These are phyloP conservation scores for Tanypteryx hageni DNA, from an alignment of 2,888 invertebrate genomes.

Conservation along the genomic window DNA sequence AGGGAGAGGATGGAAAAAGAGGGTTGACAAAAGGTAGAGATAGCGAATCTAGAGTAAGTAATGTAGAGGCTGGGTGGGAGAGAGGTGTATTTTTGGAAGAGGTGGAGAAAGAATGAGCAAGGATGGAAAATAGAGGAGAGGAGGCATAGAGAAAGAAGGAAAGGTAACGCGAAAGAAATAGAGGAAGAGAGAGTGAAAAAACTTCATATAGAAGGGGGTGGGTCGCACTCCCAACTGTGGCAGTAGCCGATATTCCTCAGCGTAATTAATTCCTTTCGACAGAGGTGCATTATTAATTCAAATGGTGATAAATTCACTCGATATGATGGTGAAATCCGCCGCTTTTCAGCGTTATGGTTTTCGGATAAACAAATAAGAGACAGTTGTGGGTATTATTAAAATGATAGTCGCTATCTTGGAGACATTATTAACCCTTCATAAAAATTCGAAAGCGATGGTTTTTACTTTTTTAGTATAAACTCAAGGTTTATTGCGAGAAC, in stretches of 20 bases:
- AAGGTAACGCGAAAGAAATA: background rate
- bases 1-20: background rate
- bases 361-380: background rate
- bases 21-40: too few relatives aligned
- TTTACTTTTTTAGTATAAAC: too few relatives aligned
- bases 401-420: background rate
- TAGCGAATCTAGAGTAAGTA: background rate
- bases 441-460: too few relatives aligned
- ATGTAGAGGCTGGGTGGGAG: background rate
- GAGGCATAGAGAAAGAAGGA: background rate
- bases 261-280: background rate
- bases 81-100: background rate
- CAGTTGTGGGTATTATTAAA: background rate
- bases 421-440: too few relatives aligned
- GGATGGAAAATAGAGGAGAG: background rate
- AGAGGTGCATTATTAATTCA: slow-evolving; percentile 16
- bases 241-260: slow-evolving; percentile 6
- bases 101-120: background rate
- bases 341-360: too few relatives aligned
- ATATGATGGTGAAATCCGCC: background rate
- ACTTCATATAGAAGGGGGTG: background rate
- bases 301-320: background rate
- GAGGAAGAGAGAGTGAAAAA: background rate
- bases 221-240: background rate
- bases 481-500: too few relatives aligned